Percentiles rank a stretch among this genome's conserved stretches.
phyloP scores from a whole-genome alignment of 2,888 invertebrate genomes.

The Brachyptera risi region DNA sequence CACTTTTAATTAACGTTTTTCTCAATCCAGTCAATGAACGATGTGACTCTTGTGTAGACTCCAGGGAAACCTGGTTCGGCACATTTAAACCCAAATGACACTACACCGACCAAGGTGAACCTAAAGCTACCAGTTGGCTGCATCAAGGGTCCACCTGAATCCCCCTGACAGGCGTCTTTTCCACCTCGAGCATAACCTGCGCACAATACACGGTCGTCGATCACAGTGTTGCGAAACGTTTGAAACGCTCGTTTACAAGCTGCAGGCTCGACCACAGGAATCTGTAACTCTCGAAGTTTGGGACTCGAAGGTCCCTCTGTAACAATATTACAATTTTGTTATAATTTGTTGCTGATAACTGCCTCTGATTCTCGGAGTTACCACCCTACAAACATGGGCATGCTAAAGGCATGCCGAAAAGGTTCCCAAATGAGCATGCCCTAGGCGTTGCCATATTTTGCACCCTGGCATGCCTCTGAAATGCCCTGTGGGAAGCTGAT shows the following conservation, averaged over 20 bases:
- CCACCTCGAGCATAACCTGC: conserved; percentile 63
- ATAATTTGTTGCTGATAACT: not conserved
- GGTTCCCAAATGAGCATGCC: too few relatives aligned
- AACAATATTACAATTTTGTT: not conserved
- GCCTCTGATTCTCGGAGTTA: too few relatives aligned
- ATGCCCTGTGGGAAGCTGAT: too few relatives aligned
- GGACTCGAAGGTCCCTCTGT: conserved; percentile 65
- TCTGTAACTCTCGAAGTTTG: conserved; percentile 61
- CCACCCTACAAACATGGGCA: too few relatives aligned
- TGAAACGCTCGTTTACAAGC: conserved; percentile 57
- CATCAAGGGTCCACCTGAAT: conserved; percentile 81
- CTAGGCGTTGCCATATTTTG: too few relatives aligned
- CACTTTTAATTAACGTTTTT: too few relatives aligned
- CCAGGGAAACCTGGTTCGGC: conserved; percentile 60
- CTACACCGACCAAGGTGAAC: conserved; percentile 61
- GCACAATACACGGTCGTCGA: conserved; percentile 64
- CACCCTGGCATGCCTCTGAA: too few relatives aligned
- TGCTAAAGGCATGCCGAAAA: too few relatives aligned
- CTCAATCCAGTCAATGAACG: conserved; percentile 63
- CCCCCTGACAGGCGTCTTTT: conserved; percentile 70
- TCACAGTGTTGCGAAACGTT: conserved; percentile 50
- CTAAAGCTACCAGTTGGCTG: conserved; percentile 44
- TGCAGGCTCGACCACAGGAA: conserved; percentile 63
- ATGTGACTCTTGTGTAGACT: conserved; percentile 64
- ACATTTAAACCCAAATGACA: conserved; percentile 61